Conservation (phyloP, 2,113 vertebrate genomes). For the Pelecanus crispus region DNA sequence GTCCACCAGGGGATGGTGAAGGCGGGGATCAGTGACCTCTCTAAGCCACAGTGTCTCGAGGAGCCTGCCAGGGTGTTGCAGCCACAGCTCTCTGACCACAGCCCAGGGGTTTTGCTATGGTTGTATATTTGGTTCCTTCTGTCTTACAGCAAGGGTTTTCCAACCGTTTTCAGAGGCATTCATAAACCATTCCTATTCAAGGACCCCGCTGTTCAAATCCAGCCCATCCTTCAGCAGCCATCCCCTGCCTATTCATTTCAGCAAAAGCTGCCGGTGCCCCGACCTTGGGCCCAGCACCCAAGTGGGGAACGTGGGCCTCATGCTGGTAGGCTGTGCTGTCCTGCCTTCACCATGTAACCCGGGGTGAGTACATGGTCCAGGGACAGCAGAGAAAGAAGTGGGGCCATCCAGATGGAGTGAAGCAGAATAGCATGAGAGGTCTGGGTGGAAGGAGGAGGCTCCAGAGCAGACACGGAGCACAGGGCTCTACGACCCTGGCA, state of each 20-base stretch:
- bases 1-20: neutral
- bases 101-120: neutral
- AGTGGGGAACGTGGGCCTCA: neutral
- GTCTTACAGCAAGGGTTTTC: neutral
- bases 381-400: neutral
- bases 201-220: neutral
- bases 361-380: fast-evolving
- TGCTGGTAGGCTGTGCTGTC: neutral
- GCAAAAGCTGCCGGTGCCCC: neutral
- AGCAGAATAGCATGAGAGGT: neutral
- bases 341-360: fast-evolving
- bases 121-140: neutral
- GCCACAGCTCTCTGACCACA: neutral
- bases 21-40: neutral
- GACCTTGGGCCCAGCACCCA: neutral
- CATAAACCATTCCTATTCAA: neutral
- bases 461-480: neutral
- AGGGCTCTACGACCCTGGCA: neutral
- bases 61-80: neutral
- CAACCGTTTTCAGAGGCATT: neutral
- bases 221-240: neutral
- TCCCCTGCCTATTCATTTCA: neutral
- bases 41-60: neutral
- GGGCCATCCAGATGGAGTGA: neutral
- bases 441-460: neutral